Conservation (phyloP, 2,113 vertebrate genomes). For the Guaruba guarouba region DNA sequence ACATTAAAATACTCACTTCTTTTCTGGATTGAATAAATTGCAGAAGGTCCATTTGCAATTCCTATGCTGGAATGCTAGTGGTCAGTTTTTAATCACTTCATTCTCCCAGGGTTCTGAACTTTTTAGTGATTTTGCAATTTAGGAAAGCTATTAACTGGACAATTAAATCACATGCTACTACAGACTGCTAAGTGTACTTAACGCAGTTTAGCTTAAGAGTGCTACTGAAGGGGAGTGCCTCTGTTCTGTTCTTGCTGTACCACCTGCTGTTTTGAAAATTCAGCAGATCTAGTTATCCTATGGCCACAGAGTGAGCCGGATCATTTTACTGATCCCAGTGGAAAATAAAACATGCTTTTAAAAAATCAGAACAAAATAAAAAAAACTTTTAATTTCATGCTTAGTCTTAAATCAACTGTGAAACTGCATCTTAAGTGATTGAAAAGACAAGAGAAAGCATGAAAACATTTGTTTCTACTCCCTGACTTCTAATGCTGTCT, state of each 20-base stretch:
- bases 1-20: not conserved
- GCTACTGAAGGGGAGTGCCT: not conserved
- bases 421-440: not conserved
- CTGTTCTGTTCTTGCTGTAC: not conserved
- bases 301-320: not conserved
- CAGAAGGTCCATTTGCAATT: not conserved
- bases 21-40: not conserved
- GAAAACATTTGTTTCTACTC: not conserved
- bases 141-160: slow-evolving; percentile 18
- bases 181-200: not conserved
- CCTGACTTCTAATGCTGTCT: not conserved
- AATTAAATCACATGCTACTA: not conserved
- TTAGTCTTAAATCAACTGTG: not conserved
- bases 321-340: not conserved
- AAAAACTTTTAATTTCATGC: not conserved
- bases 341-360: not conserved
- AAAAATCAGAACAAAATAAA: not conserved
- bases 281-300: not conserved
- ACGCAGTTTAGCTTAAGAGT: not conserved
- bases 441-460: not conserved
- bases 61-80: not conserved
- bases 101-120: not conserved
- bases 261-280: not conserved
- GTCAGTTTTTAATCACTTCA: not conserved
- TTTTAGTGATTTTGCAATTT: not conserved